A percentile compares a stretch with the other conserved stretches of the same genome.
Evolutionary conservation across 2,888 invertebrate species (phyloP).

Genomic region (Meliscaeva auricollis): DNA sequence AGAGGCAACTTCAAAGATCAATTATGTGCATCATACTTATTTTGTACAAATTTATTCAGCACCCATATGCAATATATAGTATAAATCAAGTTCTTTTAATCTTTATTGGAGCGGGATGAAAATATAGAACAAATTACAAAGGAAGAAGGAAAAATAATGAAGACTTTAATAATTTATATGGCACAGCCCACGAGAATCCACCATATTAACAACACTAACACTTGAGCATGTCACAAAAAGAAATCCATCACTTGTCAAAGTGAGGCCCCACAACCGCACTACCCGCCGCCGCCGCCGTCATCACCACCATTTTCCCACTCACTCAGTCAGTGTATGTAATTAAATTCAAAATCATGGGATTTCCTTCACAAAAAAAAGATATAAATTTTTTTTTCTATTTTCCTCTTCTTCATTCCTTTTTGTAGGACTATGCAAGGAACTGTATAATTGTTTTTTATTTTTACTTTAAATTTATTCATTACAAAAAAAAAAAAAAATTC

Average conservation of each 20-base stretch:
- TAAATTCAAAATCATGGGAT: slow-evolving; percentile 6
- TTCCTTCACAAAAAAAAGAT: neutral
- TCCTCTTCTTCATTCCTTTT: neutral
- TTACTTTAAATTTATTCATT: slow-evolving; percentile 11
- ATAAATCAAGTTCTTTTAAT: too few species aligned
- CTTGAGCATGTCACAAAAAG: neutral
- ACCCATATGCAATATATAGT: too few species aligned
- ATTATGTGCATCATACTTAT: too few species aligned
- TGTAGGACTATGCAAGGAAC: neutral
- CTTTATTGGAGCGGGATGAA: too few species aligned
- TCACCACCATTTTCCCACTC: too few species aligned
- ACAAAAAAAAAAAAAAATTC: slow-evolving; percentile 10
- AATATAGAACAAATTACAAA: neutral
- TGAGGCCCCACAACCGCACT: too few species aligned
- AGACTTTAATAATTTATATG: neutral
- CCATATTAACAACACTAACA: neutral
- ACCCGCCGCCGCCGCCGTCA: too few species aligned
- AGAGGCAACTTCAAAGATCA: too few species aligned
- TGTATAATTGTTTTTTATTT: slow-evolving; percentile 29
- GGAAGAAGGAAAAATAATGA: neutral
- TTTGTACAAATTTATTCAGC: too few species aligned
- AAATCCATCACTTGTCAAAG: slow-evolving; percentile 5
- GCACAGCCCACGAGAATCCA: neutral
- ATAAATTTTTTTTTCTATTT: too few species aligned
- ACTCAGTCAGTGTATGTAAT: neutral